Base-by-base conservation (phyloP, 2,113 vertebrate genomes). In the Nerophis ophidion region DNA sequence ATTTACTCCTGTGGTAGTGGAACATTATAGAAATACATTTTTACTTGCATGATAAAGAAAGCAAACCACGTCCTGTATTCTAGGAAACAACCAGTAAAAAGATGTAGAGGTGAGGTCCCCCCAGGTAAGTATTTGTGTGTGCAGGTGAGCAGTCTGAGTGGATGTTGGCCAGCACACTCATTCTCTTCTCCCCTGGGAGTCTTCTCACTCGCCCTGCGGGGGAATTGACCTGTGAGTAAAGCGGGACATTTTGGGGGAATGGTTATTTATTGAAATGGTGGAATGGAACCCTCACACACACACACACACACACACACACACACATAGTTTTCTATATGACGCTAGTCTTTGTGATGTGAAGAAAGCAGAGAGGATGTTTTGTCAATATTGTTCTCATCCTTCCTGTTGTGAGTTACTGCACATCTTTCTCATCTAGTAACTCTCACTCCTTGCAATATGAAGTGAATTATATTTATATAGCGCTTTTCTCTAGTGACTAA, bases 151-250 rank as follows among this genome's bases (percentile, higher is more conserved):
- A n/a, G n/a, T n/a, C n/a, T 64, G 33, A 55, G 68, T 65, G 48
- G 58, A 72, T 71, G 74, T 79, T 70, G 63, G 66, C 68, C 70
- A 78, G 75, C 69, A 57, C 72, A 80, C 77, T 84, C 80, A 79
- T 87, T 81, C 76, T 53, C 50, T 57, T 75, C 79, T 77, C 81
- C 57, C 49, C 6, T 3, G 75, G 84, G 81, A 75, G 75, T 73
- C 82, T 62, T 70, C 68, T 63, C 82, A 60, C 74, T 76, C 82
- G 65, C 70, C 71, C 79, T 72, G 75, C 77, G 65, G 64, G 76
- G 75, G 75, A 83, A 86, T 76, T 72, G 79, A 81, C 78, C 81
- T 76, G 79, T 74, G 81, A 81, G 74, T 78, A 74, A 83, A 76
- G 51, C 34, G 34, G 70, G 56, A 26, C 60, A 51, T 74, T 78